Conservation (phyloP, 2,113 vertebrate species). For the Diadophis punctatus region DNA sequence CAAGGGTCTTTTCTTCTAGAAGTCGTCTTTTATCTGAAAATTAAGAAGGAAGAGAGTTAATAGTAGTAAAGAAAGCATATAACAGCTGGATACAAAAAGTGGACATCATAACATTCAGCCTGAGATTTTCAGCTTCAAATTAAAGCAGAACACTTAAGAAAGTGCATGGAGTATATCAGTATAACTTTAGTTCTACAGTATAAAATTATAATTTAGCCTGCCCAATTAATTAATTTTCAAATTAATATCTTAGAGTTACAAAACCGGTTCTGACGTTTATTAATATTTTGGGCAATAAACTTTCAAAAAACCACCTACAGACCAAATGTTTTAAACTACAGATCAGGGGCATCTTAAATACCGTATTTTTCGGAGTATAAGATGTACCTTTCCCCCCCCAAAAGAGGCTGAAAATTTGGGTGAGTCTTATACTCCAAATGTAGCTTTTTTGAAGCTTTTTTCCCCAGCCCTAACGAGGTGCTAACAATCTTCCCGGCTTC, state of each 20-base stretch:
- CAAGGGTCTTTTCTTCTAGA: slow-evolving; percentile 63
- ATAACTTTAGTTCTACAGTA: not conserved
- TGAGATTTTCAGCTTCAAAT: not conserved
- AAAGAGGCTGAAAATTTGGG: too few species aligned
- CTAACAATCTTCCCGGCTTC: too few species aligned
- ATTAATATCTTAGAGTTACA: not conserved
- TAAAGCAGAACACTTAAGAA: not conserved
- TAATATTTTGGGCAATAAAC: not conserved
- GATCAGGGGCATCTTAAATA: not conserved
- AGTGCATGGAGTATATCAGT: not conserved
- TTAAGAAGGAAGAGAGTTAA: slow-evolving; percentile 15
- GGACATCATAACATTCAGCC: not conserved
- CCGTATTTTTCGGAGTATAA: too few species aligned
- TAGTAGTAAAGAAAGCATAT: slow-evolving; percentile 15
- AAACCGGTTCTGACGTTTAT: not conserved
- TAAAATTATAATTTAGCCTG: not conserved
- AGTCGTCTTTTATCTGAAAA: slow-evolving; percentile 76
- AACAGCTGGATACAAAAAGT: not conserved
- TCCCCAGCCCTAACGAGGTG: too few species aligned
- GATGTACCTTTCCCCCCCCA: too few species aligned
- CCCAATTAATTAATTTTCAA: not conserved
- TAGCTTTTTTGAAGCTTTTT: too few species aligned
- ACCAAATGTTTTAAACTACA: not conserved
- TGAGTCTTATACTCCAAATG: too few species aligned
- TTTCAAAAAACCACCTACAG: not conserved